Base-by-base conservation (phyloP, 1,140 invertebrate species). In the Trigoniulus corallinus region DNA sequence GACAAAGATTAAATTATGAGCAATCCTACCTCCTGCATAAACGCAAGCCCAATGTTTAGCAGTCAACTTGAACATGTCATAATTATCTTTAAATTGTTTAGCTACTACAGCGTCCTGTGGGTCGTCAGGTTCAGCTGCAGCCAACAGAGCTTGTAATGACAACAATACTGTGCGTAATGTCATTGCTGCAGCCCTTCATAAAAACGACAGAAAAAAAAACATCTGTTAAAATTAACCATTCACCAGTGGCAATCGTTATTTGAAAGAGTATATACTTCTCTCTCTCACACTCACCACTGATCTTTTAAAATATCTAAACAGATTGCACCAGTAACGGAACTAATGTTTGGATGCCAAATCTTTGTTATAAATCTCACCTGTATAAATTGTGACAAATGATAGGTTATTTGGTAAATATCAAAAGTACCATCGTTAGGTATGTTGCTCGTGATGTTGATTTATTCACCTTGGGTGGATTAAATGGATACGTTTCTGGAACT, bases 311-410 rank as follows among this genome's bases (percentile, higher is more conserved):
- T 98, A 69, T 99, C 96, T 65, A 99, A 73, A 71, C 96, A 99
- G 63, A 99, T 98, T 37, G 91, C 92, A 50, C 96, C 95, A 25
- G 95, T 99, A 3, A 95, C 93, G 21, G 92, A 97, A 48, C 91
- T 97, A 59, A 99, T 95, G 72, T 99, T 99, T 45, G 95, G 96
- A 74, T 99, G 95, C 96, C 95, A 98, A 65, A 99, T 95, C 74
- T 88, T 92, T 52, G 95, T 98, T 55, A 91, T 77, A 74, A 98
- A 98, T 57, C 55, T 67, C 23, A 75, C 71, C 70, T 74, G 39
- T 47, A 60, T 47, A n/a, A 25, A 18, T 12, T 29, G 0, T 24
- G 12, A 10, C 13, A 50, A 29, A 18, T 52, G 4, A 24, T 27
- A 24, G 41, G n/a, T 29, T 25, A 39, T 18, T 12, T 39, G 12